Evolutionary conservation across 1,140 invertebrate species (phyloP).

Genomic region (Rhagoletis zephyria): DNA sequence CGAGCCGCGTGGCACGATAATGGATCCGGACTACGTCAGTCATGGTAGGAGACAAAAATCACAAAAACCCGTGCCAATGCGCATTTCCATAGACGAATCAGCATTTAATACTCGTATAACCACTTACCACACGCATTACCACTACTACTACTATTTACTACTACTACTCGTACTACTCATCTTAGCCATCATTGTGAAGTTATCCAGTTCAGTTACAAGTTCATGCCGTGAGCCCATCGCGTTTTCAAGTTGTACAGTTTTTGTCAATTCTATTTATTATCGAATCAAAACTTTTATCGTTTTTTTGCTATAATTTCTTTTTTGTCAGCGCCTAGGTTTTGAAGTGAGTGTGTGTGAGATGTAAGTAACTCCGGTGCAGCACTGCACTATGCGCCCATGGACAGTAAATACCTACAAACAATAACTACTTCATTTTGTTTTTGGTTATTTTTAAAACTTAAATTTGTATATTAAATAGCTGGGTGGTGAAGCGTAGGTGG

Average conservation of each 20-base stretch:
- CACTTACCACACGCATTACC: slow-evolving; percentile 48
- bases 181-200: slow-evolving; percentile 46
- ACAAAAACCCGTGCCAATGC: slow-evolving; percentile 27
- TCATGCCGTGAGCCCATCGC: slow-evolving; percentile 47
- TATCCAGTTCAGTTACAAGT: slow-evolving; percentile 18
- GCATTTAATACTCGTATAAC: slow-evolving; percentile 46
- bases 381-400: background rate
- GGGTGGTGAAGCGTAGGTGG: background rate
- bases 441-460: background rate
- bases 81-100: slow-evolving; percentile 45
- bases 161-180: slow-evolving; percentile 33
- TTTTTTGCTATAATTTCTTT: slow-evolving; percentile 50
- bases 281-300: slow-evolving; percentile 41
- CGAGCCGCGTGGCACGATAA: slow-evolving; percentile 80
- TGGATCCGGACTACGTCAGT: slow-evolving; percentile 77
- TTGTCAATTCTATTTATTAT: slow-evolving; percentile 25
- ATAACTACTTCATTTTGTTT: background rate
- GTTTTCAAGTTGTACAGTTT: slow-evolving; percentile 26
- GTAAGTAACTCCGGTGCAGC: slow-evolving; percentile 20
- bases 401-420: background rate
- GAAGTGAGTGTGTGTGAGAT: slow-evolving; percentile 20
- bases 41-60: slow-evolving; percentile 72
- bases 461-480: background rate
- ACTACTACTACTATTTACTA: slow-evolving; percentile 32
- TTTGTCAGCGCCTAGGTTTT: slow-evolving; percentile 46